Evolutionary conservation across 2,888 invertebrate species (phyloP).

Genomic region (Agelastica alni): DNA sequence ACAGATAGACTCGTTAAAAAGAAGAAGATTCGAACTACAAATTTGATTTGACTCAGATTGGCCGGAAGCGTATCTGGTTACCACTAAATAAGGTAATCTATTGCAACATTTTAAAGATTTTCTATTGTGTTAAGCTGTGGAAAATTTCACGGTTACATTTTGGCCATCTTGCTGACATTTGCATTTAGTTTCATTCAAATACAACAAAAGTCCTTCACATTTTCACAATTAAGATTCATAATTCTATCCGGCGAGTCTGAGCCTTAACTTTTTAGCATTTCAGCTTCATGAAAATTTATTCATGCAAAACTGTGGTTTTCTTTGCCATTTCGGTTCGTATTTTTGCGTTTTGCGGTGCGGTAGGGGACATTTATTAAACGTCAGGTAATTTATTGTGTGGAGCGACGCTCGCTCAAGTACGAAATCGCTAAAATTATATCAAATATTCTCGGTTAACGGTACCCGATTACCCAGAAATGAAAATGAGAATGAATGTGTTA

Average conservation of each 20-base stretch:
- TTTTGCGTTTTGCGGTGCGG: conserved; percentile 25
- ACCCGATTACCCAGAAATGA: conserved; percentile 14
- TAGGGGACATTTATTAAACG: conserved; percentile 29
- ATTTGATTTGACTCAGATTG: too few relatives aligned
- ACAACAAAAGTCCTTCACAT: conserved; percentile 13
- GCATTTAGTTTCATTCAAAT: conserved; percentile 17
- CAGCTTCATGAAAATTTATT: conserved; percentile 27
- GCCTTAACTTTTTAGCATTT: conserved; percentile 25
- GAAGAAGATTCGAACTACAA: too few relatives aligned
- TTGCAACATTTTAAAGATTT: too few relatives aligned
- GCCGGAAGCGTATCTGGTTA: too few relatives aligned
- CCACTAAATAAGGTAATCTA: too few relatives aligned
- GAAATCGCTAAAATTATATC: conserved; percentile 23
- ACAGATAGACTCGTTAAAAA: too few relatives aligned
- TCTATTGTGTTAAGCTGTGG: too few relatives aligned
- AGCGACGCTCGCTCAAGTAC: conserved; percentile 8
- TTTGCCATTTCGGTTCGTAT: conserved; percentile 25
- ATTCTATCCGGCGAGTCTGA: conserved; percentile 23
- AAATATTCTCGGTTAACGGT: conserved; percentile 12
- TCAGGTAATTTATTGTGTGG: conserved; percentile 28
- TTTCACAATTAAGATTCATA: conserved; percentile 29
- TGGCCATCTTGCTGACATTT: too few relatives aligned
- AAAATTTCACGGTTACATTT: too few relatives aligned
- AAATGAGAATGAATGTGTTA: conserved; percentile 15
- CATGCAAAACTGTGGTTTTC: conserved; percentile 26